phyloP scores from a whole-genome alignment of 2,797 vertebrate species.

The Amphiprion clarkii region DNA sequence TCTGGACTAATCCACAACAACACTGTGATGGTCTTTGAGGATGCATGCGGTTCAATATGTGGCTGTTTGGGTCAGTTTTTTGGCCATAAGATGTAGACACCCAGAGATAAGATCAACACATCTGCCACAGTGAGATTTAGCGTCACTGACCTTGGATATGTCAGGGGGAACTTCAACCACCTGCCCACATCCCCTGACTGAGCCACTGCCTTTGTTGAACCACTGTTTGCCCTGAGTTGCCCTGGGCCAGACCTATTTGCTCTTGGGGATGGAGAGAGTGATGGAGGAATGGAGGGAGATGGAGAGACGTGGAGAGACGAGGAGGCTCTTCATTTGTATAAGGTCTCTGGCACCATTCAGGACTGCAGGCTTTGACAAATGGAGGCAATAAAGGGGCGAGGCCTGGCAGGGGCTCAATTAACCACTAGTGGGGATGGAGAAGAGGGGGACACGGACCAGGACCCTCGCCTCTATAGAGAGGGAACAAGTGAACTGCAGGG shows the following conservation, averaged over 20 bases:
- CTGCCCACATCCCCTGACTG: constrained; percentile 47
- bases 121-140: constrained; percentile 46
- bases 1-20: constrained; percentile 46
- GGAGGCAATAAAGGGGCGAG: constrained; percentile 84
- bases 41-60: constrained; percentile 12
- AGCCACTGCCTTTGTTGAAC: constrained; percentile 64
- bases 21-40: constrained; percentile 18
- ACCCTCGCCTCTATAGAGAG: constrained; percentile 75
- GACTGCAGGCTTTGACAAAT: constrained; percentile 84
- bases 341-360: constrained; percentile 84
- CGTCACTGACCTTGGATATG: constrained; percentile 52
- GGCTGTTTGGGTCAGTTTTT: not conserved
- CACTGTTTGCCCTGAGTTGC: constrained; percentile 76
- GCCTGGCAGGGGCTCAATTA: constrained; percentile 84
- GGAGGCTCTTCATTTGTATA: constrained; percentile 86
- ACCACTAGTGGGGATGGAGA: constrained; percentile 77
- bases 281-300: constrained; percentile 72
- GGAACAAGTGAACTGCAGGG: constrained; percentile 78
- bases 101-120: constrained; percentile 31
- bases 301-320: constrained; percentile 70
- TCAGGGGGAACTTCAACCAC: constrained; percentile 61
- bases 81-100: not conserved
- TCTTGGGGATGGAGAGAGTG: constrained; percentile 69
- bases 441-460: constrained; percentile 76
- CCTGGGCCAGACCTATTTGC: constrained; percentile 82